Evolutionary conservation across 2,113 vertebrate species (phyloP).

Genomic region (Pelobates fuscus): DNA sequence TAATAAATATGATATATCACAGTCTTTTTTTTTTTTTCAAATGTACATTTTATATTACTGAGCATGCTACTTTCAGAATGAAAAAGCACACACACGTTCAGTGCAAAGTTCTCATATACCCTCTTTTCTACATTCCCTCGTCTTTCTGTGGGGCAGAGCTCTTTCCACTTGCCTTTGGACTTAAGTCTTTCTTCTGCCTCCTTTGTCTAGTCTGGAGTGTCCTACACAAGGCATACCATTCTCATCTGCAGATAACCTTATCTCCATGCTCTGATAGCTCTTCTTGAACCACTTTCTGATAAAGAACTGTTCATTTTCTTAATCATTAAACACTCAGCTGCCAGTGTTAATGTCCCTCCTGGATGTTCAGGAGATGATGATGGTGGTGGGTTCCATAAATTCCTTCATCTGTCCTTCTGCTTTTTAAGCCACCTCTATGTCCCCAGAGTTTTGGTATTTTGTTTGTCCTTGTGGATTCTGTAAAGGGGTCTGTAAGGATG

Average conservation of each 20-base stretch:
- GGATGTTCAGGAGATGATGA: conserved; percentile 50
- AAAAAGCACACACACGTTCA: conserved; percentile 75
- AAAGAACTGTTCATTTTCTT: conserved; percentile 53
- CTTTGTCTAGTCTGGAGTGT: background rate
- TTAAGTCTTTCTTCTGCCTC: conserved; percentile 25
- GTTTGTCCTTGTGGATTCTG: conserved; percentile 62
- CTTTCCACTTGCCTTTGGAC: conserved; percentile 60
- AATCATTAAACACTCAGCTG: conserved; percentile 60
- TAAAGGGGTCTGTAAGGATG: conserved; percentile 57
- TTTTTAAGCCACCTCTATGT: conserved; percentile 39
- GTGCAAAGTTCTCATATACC: conserved; percentile 75
- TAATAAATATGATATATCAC: conserved; percentile 86
- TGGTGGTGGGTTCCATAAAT: background rate
- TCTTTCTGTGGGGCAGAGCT: conserved; percentile 58
- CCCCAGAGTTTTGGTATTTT: conserved; percentile 60
- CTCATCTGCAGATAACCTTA: background rate
- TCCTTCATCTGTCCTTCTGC: conserved; percentile 16
- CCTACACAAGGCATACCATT: background rate
- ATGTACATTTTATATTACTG: conserved; percentile 72
- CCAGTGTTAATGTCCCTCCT: conserved; percentile 62
- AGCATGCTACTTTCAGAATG: conserved; percentile 78
- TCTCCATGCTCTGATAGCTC: background rate
- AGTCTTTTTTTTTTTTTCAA: conserved; percentile 62
- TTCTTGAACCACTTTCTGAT: background rate
- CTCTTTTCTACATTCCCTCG: conserved; percentile 58